Conservation (phyloP, 2,888 invertebrate species). For the Epinotia nisella region DNA sequence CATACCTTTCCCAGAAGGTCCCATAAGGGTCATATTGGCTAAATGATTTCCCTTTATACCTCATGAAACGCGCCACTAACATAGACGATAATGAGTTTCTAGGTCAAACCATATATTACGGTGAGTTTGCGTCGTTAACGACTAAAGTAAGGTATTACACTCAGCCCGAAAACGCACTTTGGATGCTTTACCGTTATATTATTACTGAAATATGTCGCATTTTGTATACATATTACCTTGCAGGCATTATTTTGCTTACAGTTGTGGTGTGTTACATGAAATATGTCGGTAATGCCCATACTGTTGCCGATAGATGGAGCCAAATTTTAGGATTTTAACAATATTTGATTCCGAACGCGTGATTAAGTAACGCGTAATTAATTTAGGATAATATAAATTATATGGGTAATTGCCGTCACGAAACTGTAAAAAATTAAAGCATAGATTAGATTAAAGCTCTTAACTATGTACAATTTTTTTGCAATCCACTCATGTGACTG, state of each 20-base stretch:
- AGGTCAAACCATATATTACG: constrained; percentile 33
- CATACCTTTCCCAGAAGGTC: not conserved
- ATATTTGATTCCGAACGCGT: too few species aligned
- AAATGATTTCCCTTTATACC: constrained; percentile 30
- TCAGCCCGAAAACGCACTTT: constrained; percentile 17
- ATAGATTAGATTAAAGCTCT: too few species aligned
- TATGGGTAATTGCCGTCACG: too few species aligned
- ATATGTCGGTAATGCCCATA: not conserved
- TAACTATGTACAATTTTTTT: too few species aligned
- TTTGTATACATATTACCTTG: not conserved
- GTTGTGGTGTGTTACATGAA: not conserved
- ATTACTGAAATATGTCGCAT: constrained; percentile 7
- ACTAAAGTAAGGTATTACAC: constrained; percentile 20
- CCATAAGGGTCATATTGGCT: constrained; percentile 11
- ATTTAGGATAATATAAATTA: too few species aligned
- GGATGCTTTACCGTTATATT: constrained; percentile 1
- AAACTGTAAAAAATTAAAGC: too few species aligned
- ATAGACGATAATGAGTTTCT: constrained; percentile 27
- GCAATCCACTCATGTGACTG: too few species aligned
- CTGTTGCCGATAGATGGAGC: too few species aligned
- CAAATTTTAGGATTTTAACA: too few species aligned
- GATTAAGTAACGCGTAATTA: too few species aligned
- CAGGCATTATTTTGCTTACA: not conserved
- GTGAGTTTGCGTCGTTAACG: constrained; percentile 17
- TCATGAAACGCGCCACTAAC: constrained; percentile 17